Conservation (phyloP, 2,113 vertebrate species). For the Psittacula cyanocephala region DNA sequence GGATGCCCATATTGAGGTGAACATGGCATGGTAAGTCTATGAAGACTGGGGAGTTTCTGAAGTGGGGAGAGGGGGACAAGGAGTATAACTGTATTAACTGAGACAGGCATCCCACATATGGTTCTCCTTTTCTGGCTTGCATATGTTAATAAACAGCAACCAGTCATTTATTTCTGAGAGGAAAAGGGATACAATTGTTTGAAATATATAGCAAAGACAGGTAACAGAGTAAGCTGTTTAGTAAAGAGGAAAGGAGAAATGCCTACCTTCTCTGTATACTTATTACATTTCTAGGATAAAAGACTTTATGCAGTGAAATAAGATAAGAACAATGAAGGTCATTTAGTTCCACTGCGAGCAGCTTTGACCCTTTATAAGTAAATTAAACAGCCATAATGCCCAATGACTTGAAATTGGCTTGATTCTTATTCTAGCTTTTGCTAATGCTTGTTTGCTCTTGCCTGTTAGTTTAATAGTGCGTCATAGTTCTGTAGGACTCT, state of each 20-base stretch:
- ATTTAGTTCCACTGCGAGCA: background rate
- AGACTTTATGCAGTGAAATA: background rate
- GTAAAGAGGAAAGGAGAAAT: background rate
- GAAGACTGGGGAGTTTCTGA: background rate
- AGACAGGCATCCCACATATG: background rate
- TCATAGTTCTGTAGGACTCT: background rate
- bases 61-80: background rate
- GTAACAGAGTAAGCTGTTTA: background rate
- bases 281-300: background rate
- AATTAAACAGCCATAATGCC: background rate
- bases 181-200: background rate
- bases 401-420: background rate
- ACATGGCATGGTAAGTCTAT: constrained; percentile 57
- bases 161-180: background rate
- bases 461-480: background rate
- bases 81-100: background rate
- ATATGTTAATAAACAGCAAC: background rate
- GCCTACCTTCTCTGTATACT: background rate
- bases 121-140: background rate
- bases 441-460: background rate
- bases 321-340: background rate
- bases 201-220: background rate
- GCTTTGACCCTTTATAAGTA: background rate
- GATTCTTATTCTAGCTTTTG: background rate
- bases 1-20: constrained; percentile 83